A percentile compares a stretch with the other conserved stretches of the same genome.
These are phyloP conservation scores for Pseudocheirus occidentalis DNA, from an alignment of 2,797 vertebrate genomes.

Conservation along the genomic window DNA sequence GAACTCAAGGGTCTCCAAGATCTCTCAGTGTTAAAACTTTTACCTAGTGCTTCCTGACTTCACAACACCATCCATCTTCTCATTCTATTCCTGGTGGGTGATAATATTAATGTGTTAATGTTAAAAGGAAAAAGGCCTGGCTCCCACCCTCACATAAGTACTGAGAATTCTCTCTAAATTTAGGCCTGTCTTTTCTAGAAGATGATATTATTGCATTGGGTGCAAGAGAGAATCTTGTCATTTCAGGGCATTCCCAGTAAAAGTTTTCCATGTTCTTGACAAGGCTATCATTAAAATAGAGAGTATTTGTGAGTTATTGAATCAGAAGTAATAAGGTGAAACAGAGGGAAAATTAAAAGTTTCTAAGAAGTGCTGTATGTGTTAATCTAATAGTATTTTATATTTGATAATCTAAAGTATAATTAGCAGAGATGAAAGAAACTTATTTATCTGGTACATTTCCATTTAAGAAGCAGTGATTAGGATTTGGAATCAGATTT, in stretches of 20 bases:
- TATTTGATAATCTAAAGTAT: neutral
- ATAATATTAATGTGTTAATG: neutral
- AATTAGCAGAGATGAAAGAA: neutral
- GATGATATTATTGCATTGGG: neutral
- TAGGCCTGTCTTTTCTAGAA: neutral
- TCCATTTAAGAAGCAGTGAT: conserved; percentile 30
- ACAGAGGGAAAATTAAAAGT: neutral
- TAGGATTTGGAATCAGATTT: conserved; percentile 17
- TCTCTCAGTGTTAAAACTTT: neutral
- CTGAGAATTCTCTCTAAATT: neutral
- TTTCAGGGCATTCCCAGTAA: neutral
- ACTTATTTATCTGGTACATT: neutral
- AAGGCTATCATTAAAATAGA: conserved; percentile 29
- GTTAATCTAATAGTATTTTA: neutral
- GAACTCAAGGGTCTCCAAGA: neutral
- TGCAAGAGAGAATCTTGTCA: neutral
- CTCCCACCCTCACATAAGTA: neutral
- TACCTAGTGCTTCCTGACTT: neutral
- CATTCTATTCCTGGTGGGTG: neutral
- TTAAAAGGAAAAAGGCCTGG: neutral
- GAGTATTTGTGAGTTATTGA: neutral
- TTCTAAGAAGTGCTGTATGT: neutral
- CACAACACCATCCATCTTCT: neutral
- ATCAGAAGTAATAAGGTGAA: neutral
- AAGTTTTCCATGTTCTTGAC: neutral